phyloP scores from a whole-genome alignment of 2,888 invertebrate species.

The Euproctis similis region DNA sequence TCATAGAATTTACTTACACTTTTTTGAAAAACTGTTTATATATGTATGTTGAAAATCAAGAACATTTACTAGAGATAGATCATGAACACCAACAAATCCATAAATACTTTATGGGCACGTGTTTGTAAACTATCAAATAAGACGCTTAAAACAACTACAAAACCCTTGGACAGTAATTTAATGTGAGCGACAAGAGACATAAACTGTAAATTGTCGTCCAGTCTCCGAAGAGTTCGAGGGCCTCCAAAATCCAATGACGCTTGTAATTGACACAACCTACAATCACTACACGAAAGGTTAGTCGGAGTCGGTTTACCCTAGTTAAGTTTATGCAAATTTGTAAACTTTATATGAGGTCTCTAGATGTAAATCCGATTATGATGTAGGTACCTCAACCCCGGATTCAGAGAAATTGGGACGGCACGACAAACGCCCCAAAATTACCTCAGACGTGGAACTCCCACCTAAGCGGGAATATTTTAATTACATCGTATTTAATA shows the following conservation, averaged over 20 bases:
- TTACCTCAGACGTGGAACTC: conserved; percentile 28
- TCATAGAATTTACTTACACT: too few species aligned
- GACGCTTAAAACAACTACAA: too few species aligned
- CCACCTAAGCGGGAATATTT: conserved; percentile 31
- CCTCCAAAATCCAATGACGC: conserved; percentile 12
- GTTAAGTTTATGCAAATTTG: conserved; percentile 50
- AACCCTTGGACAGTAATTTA: neutral
- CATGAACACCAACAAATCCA: too few species aligned
- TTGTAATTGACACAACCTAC: conserved; percentile 12
- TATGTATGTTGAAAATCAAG: too few species aligned
- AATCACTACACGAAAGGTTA: conserved; percentile 20
- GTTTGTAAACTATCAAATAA: too few species aligned
- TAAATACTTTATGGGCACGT: too few species aligned
- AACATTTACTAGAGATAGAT: too few species aligned
- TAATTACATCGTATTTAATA: conserved; percentile 26
- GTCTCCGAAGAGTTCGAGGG: neutral
- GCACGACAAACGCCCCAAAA: conserved; percentile 26
- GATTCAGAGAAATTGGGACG: conserved; percentile 30
- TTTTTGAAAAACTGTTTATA: too few species aligned
- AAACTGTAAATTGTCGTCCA: neutral
- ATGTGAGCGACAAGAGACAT: neutral
- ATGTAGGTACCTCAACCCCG: conserved; percentile 22
- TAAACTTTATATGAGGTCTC: conserved; percentile 39
- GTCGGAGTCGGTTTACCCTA: conserved; percentile 16
- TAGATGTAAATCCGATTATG: conserved; percentile 45